phyloP scores from a whole-genome alignment of 2,888 invertebrate species.

The Ischnus inquisitorius region DNA sequence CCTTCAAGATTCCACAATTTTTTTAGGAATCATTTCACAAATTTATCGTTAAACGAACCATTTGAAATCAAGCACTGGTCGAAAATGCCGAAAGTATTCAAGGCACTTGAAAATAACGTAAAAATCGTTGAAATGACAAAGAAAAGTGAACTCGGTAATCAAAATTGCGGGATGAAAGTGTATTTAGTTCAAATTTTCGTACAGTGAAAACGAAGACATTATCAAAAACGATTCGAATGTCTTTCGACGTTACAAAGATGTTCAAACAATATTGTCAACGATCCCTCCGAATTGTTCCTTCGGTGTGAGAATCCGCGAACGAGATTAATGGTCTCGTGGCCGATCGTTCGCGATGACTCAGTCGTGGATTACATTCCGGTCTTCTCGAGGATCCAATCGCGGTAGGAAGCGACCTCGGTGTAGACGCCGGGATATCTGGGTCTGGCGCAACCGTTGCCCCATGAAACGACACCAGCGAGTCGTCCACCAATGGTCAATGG shows the following conservation, averaged over 20 bases:
- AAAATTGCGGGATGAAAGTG: neutral
- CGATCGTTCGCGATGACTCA: neutral
- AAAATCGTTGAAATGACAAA: too few species aligned
- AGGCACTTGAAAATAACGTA: too few species aligned
- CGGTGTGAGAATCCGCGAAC: neutral
- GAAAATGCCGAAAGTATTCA: too few species aligned
- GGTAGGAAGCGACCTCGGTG: constrained; percentile 87
- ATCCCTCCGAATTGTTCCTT: neutral
- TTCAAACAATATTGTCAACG: neutral
- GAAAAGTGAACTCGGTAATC: too few species aligned
- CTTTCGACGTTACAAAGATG: neutral
- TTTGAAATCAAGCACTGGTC: too few species aligned
- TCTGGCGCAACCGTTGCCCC: constrained; percentile 87
- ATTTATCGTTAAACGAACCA: too few species aligned
- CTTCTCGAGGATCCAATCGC: constrained; percentile 77
- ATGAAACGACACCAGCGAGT: constrained; percentile 78
- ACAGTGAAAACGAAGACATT: neutral
- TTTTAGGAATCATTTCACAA: too few species aligned
- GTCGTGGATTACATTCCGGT: constrained; percentile 62
- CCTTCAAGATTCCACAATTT: too few species aligned
- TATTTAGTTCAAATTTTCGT: neutral
- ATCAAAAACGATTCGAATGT: neutral
- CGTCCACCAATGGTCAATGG: constrained; percentile 75
- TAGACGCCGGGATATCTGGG: constrained; percentile 85
- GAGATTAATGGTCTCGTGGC: neutral